Evolutionary conservation across 2,797 vertebrate genomes (phyloP).

Genomic region (Oreochromis grahami): DNA sequence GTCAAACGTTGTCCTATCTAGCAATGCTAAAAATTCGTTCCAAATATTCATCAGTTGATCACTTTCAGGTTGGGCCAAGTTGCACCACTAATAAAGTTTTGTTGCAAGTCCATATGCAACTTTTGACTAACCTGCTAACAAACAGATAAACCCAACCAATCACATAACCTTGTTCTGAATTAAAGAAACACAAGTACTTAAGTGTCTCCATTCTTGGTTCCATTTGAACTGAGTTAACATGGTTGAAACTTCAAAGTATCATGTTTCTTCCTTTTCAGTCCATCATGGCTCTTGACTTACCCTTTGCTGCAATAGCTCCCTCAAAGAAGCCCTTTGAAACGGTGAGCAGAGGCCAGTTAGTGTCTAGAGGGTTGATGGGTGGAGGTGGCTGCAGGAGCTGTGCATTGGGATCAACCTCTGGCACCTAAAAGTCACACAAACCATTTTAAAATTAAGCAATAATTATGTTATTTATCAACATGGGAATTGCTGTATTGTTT

Average conservation of each 20-base stretch:
- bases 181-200: background rate
- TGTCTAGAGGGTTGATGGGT: constrained; percentile 94
- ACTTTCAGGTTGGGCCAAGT: background rate
- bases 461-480: fast-evolving
- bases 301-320: constrained; percentile 88
- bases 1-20: background rate
- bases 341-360: constrained; percentile 95
- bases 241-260: background rate
- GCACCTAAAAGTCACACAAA: constrained; percentile 73
- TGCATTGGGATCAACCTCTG: constrained; percentile 88
- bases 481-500: background rate
- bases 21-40: background rate
- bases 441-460: background rate
- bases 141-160: background rate
- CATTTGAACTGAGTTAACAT: background rate
- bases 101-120: background rate
- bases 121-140: background rate
- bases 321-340: constrained; percentile 98
- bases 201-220: background rate
- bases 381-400: constrained; percentile 91
- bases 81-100: background rate
- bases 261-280: background rate
- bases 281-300: constrained; percentile 53
- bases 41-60: background rate
- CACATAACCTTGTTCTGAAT: background rate